Base-by-base conservation (phyloP, 64 coral and sea anemone genomes). In the Montipora efflorescens region DNA sequence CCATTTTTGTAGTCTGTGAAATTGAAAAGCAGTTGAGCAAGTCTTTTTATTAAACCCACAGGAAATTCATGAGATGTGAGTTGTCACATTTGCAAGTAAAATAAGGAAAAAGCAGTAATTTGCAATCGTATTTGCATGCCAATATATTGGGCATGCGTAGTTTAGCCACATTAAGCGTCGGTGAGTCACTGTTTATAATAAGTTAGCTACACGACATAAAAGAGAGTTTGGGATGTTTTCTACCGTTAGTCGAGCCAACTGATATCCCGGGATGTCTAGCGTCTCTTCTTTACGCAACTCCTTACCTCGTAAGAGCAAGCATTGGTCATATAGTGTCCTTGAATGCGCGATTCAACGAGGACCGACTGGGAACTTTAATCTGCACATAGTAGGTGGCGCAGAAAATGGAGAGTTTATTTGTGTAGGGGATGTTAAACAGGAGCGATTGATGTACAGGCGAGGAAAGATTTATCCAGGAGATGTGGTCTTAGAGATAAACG, bases 401-500 rank as follows among this genome's bases (percentile, higher is more conserved):
- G 98, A 99, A 59, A 87, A 96, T 70, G 98, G 95, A 15, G 95
- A 99, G 79, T 99, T 99, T 87, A 92, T 99, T 64, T 92, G 91
- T 58, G 91, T 99, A n/a, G 98, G 95, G 16, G 95, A 87, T 18
- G 77, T 99, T 66, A 94, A 83, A 45, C 87, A 94, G 49, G 92
- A 99, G 3, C 94, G 94, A 93, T 87, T 96, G 58, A 88, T 83
- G 48, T 84, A 92, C 62, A 99, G 91, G 64, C 94, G 96, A 44
- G 98, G 98, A 21, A 96, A 94, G 77, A 68, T 99, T 45, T 89
- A 88, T 18, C 73, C 81, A 10, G 98, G 92, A 48, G 98, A 99
- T 53, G 81, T 99, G 20, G 90, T 99, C 16, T 80, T 99, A 14
- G 98, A 99, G 89, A 92, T 99, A 23, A 94, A 99, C 53, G 76